Base-by-base conservation (phyloP, 2,113 vertebrate species). In the Etia nguti region DNA sequence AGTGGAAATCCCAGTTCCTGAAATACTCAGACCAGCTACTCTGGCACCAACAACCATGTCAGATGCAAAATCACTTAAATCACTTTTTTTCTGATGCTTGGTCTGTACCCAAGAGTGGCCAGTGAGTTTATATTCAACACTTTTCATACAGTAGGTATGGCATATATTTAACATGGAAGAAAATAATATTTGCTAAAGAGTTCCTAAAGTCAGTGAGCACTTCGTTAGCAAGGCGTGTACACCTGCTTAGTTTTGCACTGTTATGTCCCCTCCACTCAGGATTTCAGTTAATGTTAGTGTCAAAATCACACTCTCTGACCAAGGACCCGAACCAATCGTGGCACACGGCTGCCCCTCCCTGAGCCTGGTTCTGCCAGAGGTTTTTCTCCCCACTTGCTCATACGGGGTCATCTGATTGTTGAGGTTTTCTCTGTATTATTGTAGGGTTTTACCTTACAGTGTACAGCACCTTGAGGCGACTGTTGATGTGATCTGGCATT, bases 221-320 rank as follows among this genome's bases (percentile, higher is more conserved):
- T 38, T 65, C 60, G 36, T 65, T 65, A 65, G 60, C 31, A 0
- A 65, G 60, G 31, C 0, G 4, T 38, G 31, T 0, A 0, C 31
- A 36, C 59, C 31, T 62, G 59, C 59, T n/a, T 62, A 4, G 31
- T 62, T 62, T 62, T 62, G 59, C 59, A 62, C 59, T 7, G 10
- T 36, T 62, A 62, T 62, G 31, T 31, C 31, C 10, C 2, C 31
- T 36, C 10, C 59, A 36, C 31, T 62, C 31, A 62, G 18, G 31
- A 2, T 62, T 62, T 62, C 2, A 62, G 36, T 12, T 62, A 62
- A 36, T 4, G 31, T 65, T 36, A 1, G 4, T 2, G 10, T 65
- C 60, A 0, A 10, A 65, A 65, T 65, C 31, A 65, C 18, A 36
- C 31, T 36, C 59, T 62, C 31, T 36, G 60, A 65, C 60, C 52